phyloP scores from a whole-genome alignment of 2,113 vertebrate genomes.

The Brachionichthys hirsutus region DNA sequence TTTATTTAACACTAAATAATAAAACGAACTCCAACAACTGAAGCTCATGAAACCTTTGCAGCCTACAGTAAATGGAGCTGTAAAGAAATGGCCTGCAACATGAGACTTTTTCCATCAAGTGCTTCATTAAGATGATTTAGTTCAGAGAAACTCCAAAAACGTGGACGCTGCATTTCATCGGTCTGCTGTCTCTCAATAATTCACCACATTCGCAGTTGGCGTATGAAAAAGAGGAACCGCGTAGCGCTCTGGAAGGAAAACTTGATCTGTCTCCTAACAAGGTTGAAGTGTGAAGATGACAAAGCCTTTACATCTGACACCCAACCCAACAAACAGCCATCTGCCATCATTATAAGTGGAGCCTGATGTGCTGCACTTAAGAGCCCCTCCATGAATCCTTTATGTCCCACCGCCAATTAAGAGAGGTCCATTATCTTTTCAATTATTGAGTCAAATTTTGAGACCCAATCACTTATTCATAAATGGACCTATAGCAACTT shows the following conservation, averaged over 20 bases:
- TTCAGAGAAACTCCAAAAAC: constrained; percentile 38
- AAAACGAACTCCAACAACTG: neutral
- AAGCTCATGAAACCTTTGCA: constrained; percentile 5
- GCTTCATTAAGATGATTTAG: constrained; percentile 38
- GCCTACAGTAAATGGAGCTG: neutral
- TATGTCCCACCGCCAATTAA: constrained; percentile 76
- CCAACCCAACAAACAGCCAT: constrained; percentile 73
- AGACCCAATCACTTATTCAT: constrained; percentile 70
- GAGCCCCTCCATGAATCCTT: constrained; percentile 73
- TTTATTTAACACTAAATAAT: neutral
- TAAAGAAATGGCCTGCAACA: constrained; percentile 15
- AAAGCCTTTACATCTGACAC: constrained; percentile 73
- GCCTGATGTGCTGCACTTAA: constrained; percentile 76
- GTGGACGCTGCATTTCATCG: constrained; percentile 36
- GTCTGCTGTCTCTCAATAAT: constrained; percentile 65
- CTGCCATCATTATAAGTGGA: constrained; percentile 78
- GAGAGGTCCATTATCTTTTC: constrained; percentile 69
- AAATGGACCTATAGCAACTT: constrained; percentile 38
- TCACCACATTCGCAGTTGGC: constrained; percentile 62
- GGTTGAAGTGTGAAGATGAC: constrained; percentile 75
- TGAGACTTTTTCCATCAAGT: constrained; percentile 44
- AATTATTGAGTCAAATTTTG: constrained; percentile 77
- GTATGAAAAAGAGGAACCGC: constrained; percentile 70
- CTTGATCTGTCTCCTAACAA: constrained; percentile 67
- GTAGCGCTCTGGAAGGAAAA: constrained; percentile 64